Conservation (phyloP, 2,113 vertebrate genomes). For the Phocoena sinus region DNA sequence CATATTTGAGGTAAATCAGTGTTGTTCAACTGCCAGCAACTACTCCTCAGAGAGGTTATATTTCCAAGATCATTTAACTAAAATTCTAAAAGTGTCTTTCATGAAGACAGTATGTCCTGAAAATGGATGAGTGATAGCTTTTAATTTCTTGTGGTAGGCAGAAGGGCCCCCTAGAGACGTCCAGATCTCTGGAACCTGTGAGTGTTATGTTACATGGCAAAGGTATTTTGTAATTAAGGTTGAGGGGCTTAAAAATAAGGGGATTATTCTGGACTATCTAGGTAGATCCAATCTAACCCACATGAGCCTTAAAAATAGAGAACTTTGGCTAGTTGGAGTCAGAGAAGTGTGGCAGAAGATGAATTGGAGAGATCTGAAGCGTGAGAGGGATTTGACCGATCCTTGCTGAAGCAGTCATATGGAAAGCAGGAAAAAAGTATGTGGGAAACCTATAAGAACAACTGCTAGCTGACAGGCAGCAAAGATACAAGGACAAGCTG, state of each 20-base stretch:
- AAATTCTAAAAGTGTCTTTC: not conserved
- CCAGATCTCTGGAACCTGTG: not conserved
- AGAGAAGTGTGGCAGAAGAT: not conserved
- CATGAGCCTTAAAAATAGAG: not conserved
- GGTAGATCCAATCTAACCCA: not conserved
- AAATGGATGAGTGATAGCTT: not conserved
- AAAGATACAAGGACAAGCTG: not conserved
- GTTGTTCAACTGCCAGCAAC: not conserved
- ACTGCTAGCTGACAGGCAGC: not conserved
- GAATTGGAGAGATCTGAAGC: not conserved
- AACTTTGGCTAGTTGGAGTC: not conserved
- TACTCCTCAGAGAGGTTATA: not conserved
- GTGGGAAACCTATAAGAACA: not conserved
- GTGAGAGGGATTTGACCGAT: not conserved
- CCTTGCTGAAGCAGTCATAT: not conserved
- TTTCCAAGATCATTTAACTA: not conserved
- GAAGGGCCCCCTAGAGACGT: not conserved
- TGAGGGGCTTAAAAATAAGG: not conserved
- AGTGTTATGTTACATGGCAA: not conserved
- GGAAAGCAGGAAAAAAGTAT: not conserved
- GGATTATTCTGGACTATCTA: not conserved
- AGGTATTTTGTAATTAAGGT: not conserved
- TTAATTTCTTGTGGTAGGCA: not conserved
- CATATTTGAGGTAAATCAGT: not conserved
- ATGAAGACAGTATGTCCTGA: not conserved